A percentile compares a stretch with the other conserved stretches of the same genome.
Evolutionary conservation across 1,140 invertebrate species (phyloP).

Genomic region (Drosophila rufa): DNA sequence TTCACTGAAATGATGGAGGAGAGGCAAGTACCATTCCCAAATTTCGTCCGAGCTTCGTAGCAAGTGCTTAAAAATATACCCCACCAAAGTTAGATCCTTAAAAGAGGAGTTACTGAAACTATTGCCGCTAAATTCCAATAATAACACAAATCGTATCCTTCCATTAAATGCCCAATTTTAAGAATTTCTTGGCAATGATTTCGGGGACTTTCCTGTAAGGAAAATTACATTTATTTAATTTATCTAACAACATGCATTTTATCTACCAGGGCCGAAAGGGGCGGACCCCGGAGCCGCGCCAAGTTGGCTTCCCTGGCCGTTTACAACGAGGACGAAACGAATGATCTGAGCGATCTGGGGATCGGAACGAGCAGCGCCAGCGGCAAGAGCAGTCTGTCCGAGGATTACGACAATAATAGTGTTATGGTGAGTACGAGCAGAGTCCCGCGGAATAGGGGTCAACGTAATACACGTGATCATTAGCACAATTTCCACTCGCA

Average conservation of each 20-base stretch:
- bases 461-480: conserved; percentile 27
- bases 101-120: not conserved
- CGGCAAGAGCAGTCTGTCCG: conserved; percentile 90
- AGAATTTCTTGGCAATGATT: not conserved
- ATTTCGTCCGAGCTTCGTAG: not conserved
- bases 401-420: conserved; percentile 90
- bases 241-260: not conserved
- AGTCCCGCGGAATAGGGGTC: conserved; percentile 9
- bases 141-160: not conserved
- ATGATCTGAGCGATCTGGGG: conserved; percentile 93
- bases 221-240: not conserved
- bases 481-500: conserved; percentile 32
- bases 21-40: conserved; percentile 87
- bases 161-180: not conserved
- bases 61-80: not conserved
- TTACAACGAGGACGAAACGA: conserved; percentile 91
- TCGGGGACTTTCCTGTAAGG: not conserved
- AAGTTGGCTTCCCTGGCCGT: conserved; percentile 88
- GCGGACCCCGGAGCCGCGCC: conserved; percentile 75
- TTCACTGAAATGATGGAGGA: conserved; percentile 98
- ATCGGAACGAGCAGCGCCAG: conserved; percentile 91
- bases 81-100: not conserved
- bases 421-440: conserved; percentile 87
- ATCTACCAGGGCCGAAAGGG: conserved; percentile 86
- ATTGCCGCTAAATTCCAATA: not conserved